Percentiles rank a stretch among this genome's conserved stretches.
phyloP scores from a whole-genome alignment of 2,113 vertebrate genomes.

The Triplophysa rosa region DNA sequence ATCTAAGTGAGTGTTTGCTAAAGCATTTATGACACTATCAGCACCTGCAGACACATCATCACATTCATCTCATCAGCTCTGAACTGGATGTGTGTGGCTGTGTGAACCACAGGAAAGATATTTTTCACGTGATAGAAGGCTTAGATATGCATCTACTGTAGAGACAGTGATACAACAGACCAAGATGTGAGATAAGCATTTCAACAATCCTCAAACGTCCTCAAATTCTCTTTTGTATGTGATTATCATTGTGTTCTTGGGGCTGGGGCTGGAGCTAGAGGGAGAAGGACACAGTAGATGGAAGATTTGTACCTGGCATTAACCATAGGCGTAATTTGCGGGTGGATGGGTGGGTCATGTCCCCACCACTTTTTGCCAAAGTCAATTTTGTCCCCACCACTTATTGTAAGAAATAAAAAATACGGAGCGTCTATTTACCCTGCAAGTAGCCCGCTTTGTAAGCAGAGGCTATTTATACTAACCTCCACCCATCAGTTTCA shows the following conservation, averaged over 20 bases:
- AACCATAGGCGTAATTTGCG: too few species aligned
- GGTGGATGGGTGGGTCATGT: too few species aligned
- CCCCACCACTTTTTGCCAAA: too few species aligned
- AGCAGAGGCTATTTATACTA: too few species aligned
- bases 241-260: background rate
- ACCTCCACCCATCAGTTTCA: too few species aligned
- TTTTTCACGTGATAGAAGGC: background rate
- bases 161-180: background rate
- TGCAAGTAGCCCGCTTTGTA: too few species aligned
- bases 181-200: background rate
- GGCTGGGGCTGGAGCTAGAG: too few species aligned
- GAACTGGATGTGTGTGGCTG: background rate
- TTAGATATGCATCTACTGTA: background rate
- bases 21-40: background rate
- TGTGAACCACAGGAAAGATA: background rate
- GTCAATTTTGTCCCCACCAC: too few species aligned
- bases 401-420: too few species aligned
- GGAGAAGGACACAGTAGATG: background rate
- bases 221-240: background rate
- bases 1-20: slow-evolving; percentile 78
- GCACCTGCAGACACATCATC: background rate
- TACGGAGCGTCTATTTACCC: too few species aligned
- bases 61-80: slow-evolving; percentile 4
- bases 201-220: background rate
- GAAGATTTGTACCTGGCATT: background rate